Conservation (phyloP, 2,888 invertebrate species). For the Junonia oenone region DNA sequence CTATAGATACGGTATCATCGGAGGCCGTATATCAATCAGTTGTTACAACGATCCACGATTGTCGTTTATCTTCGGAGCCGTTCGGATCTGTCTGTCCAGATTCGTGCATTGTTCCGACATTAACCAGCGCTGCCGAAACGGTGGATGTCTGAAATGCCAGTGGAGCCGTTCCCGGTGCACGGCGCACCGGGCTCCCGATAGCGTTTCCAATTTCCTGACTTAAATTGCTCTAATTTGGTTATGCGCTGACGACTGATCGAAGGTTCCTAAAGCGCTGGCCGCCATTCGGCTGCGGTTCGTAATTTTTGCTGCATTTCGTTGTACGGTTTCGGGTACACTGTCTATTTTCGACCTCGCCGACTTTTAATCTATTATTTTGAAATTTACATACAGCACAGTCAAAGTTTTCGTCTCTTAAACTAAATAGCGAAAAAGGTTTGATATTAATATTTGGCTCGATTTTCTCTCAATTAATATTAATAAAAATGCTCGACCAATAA, state of each 20-base stretch:
- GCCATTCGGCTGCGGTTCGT: slow-evolving; percentile 47
- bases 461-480: neutral
- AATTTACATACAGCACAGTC: neutral
- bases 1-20: slow-evolving; percentile 66
- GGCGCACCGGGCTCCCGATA: slow-evolving; percentile 67
- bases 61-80: slow-evolving; percentile 75
- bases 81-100: slow-evolving; percentile 73
- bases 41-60: slow-evolving; percentile 72
- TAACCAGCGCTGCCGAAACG: slow-evolving; percentile 64
- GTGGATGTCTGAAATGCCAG: slow-evolving; percentile 74
- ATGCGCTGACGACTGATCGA: slow-evolving; percentile 72
- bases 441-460: neutral
- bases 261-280: slow-evolving; percentile 51
- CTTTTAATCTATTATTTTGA: neutral
- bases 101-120: slow-evolving; percentile 77
- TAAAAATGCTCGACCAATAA: neutral
- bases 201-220: slow-evolving; percentile 78
- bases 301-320: slow-evolving; percentile 41
- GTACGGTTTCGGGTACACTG: slow-evolving; percentile 24
- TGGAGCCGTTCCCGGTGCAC: slow-evolving; percentile 60
- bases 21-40: slow-evolving; percentile 75
- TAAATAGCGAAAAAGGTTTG: neutral
- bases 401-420: neutral
- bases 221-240: slow-evolving; percentile 79
- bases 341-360: slow-evolving; percentile 20